Conservation (phyloP, 2,888 invertebrate species). For the Pimpla rufipes region DNA sequence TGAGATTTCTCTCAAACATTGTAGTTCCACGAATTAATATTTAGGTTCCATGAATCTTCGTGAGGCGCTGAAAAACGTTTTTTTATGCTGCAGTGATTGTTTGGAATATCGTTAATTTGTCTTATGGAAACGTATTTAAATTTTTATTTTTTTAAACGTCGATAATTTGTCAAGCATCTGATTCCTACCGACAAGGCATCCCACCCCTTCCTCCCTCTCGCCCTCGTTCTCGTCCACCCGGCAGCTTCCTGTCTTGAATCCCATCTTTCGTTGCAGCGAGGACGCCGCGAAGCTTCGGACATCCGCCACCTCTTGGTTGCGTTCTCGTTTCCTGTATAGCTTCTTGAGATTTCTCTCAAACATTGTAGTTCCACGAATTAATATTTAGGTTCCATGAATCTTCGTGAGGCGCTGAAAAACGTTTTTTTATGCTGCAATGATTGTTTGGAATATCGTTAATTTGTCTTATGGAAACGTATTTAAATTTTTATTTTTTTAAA, state of each 20-base stretch:
- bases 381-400: too few relatives aligned
- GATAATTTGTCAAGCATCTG: neutral
- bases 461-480: neutral
- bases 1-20: conserved; percentile 10
- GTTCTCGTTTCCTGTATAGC: conserved; percentile 7
- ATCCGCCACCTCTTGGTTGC: neutral
- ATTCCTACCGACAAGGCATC: conserved; percentile 15
- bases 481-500: neutral
- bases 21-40: neutral
- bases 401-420: neutral
- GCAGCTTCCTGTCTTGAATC: conserved; percentile 17
- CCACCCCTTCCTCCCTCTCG: neutral
- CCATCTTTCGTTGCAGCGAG: conserved; percentile 10
- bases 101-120: neutral
- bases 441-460: neutral
- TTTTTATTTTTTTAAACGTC: neutral
- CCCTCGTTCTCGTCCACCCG: neutral
- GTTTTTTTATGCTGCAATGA: neutral
- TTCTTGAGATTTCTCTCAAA: neutral
- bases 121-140: neutral
- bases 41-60: neutral
- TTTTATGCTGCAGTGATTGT: neutral
- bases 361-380: neutral
- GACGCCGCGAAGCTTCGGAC: conserved; percentile 21
- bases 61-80: neutral